These are phyloP conservation scores for Sipha flava DNA, from an alignment of 1,140 invertebrate genomes.

Conservation along the genomic window DNA sequence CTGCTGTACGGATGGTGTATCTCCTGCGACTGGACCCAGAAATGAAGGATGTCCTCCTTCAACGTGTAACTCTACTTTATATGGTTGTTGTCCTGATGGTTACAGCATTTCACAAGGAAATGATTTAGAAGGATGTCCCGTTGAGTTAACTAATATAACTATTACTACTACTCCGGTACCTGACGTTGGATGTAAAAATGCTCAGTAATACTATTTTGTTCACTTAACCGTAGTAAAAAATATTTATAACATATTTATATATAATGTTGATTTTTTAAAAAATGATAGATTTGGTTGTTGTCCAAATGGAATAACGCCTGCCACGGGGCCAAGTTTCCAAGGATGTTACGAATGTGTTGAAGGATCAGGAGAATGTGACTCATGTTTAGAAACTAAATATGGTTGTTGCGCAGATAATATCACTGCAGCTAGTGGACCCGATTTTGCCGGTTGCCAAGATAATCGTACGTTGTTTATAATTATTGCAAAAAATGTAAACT, in stretches of 20 bases:
- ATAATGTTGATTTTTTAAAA: not conserved
- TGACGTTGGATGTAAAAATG: not conserved
- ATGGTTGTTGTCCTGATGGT: slow-evolving; percentile 78
- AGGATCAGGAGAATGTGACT: slow-evolving; percentile 35
- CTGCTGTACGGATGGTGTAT: slow-evolving; percentile 83
- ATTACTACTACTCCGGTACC: not conserved
- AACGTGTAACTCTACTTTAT: slow-evolving; percentile 66
- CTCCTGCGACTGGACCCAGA: slow-evolving; percentile 63
- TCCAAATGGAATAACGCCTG: slow-evolving; percentile 74
- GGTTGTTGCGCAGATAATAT: slow-evolving; percentile 73
- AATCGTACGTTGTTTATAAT: not conserved
- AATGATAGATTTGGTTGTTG: slow-evolving; percentile 68
- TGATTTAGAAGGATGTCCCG: slow-evolving; percentile 70
- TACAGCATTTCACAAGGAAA: slow-evolving; percentile 69
- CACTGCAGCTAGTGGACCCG: slow-evolving; percentile 60
- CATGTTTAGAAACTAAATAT: slow-evolving; percentile 36
- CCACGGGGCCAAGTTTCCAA: slow-evolving; percentile 58
- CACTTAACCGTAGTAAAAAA: too few relatives aligned
- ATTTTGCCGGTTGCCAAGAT: slow-evolving; percentile 64
- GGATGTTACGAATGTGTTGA: slow-evolving; percentile 52
- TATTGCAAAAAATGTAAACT: not conserved
- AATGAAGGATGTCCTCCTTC: slow-evolving; percentile 66
- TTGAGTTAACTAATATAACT: slow-evolving; percentile 40
- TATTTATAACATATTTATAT: not conserved
- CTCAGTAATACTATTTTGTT: slow-evolving; percentile 24